phyloP scores from a whole-genome alignment of 1,140 invertebrate species.

The Amyelois transitella region DNA sequence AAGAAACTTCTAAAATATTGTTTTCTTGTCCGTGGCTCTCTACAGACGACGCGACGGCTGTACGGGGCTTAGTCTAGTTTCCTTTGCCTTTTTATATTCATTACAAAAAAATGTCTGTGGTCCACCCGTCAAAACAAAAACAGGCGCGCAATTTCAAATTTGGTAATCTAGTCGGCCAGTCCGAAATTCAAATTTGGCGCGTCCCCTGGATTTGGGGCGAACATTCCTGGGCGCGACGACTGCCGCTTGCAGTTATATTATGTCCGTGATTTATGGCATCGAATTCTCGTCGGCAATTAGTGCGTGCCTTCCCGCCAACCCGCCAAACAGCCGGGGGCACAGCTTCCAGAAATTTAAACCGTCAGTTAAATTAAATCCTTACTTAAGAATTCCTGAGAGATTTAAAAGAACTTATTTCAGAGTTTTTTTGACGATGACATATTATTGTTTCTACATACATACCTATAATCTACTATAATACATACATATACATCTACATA shows the following conservation, averaged over 20 bases:
- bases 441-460: no score
- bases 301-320: conserved; percentile 48
- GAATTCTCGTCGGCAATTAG: conserved; percentile 70
- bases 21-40: no score
- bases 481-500: no score
- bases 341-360: not conserved
- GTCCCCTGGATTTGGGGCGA: conserved; percentile 49
- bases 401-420: no score
- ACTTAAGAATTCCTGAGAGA: not conserved
- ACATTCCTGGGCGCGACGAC: conserved; percentile 55
- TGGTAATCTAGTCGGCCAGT: conserved; percentile 18
- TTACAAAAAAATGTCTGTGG: not conserved
- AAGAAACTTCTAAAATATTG: no score
- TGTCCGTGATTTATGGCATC: conserved; percentile 70
- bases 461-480: no score
- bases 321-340: conserved; percentile 2
- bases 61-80: no score
- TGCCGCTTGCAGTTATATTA: conserved; percentile 54
- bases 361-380: not conserved
- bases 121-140: no score
- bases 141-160: conserved; percentile 26
- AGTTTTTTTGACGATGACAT: no score
- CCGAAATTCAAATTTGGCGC: conserved; percentile 29
- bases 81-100: no score
- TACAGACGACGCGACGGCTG: no score